Evolutionary conservation across 2,113 vertebrate genomes (phyloP).

Genomic region (Camelus dromedarius): DNA sequence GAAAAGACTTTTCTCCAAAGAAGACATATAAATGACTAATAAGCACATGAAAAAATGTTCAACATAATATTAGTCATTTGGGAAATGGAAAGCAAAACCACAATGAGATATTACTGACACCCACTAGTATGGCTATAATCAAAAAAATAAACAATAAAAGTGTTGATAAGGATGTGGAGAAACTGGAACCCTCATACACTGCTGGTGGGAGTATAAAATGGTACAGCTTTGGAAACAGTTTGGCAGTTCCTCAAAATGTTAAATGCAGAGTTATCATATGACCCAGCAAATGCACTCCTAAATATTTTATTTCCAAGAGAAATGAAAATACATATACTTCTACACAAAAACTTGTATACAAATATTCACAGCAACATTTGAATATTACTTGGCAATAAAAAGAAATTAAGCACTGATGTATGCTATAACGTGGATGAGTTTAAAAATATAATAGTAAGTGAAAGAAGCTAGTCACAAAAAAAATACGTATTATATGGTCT

Average conservation of each 20-base stretch:
- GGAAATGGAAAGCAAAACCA: not conserved
- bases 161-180: not conserved
- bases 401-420: not conserved
- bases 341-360: not conserved
- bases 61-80: not conserved
- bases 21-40: not conserved
- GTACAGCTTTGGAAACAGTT: not conserved
- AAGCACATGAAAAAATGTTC: not conserved
- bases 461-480: not conserved
- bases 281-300: not conserved
- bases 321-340: not conserved
- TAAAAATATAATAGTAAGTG: not conserved
- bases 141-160: not conserved
- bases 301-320: not conserved
- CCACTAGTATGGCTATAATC: not conserved
- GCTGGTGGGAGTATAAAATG: not conserved
- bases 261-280: not conserved
- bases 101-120: not conserved
- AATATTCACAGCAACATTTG: not conserved
- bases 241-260: not conserved
- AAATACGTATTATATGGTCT: not conserved
- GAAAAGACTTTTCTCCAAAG: not conserved
- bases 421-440: not conserved
- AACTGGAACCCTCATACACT: not conserved
- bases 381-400: constrained; percentile 5